Evolutionary conservation across 1,140 invertebrate species (phyloP).

Genomic region (Zaprionus ornatus): DNA sequence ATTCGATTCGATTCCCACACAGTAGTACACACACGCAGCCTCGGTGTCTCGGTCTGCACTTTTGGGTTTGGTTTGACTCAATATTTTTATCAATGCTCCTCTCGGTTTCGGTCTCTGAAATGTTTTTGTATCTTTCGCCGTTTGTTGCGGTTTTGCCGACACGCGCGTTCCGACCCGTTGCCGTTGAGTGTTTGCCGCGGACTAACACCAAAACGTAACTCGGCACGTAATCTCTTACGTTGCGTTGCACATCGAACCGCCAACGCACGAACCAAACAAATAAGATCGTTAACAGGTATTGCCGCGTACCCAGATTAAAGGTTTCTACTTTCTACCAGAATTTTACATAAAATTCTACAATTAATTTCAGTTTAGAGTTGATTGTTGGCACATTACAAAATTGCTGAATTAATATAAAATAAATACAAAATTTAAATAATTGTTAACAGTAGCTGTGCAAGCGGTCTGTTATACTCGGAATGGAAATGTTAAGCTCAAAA

Average conservation of each 20-base stretch:
- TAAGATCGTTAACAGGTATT: slow-evolving; percentile 26
- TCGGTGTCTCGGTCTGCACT: slow-evolving; percentile 36
- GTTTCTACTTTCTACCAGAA: not conserved
- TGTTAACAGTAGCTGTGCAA: not conserved
- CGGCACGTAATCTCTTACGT: slow-evolving; percentile 44
- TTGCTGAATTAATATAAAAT: not conserved
- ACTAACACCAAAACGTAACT: slow-evolving; percentile 43
- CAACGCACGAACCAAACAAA: slow-evolving; percentile 39
- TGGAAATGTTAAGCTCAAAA: slow-evolving; percentile 33
- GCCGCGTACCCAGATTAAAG: not conserved
- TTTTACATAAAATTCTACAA: not conserved
- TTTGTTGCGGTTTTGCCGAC: slow-evolving; percentile 56
- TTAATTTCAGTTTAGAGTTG: not conserved
- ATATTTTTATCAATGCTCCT: slow-evolving; percentile 51
- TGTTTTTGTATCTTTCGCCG: slow-evolving; percentile 42
- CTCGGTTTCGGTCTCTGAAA: slow-evolving; percentile 54
- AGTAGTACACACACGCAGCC: slow-evolving; percentile 17
- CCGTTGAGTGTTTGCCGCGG: slow-evolving; percentile 58
- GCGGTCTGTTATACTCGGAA: slow-evolving; percentile 30
- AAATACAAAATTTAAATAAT: slow-evolving; percentile 3
- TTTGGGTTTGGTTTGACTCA: slow-evolving; percentile 40
- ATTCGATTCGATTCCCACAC: slow-evolving; percentile 34
- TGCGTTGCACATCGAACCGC: slow-evolving; percentile 47
- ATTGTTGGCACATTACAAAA: not conserved
- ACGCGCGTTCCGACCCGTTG: slow-evolving; percentile 62